Conservation (phyloP, 2,113 vertebrate species). For the Lasiurus cinereus region DNA sequence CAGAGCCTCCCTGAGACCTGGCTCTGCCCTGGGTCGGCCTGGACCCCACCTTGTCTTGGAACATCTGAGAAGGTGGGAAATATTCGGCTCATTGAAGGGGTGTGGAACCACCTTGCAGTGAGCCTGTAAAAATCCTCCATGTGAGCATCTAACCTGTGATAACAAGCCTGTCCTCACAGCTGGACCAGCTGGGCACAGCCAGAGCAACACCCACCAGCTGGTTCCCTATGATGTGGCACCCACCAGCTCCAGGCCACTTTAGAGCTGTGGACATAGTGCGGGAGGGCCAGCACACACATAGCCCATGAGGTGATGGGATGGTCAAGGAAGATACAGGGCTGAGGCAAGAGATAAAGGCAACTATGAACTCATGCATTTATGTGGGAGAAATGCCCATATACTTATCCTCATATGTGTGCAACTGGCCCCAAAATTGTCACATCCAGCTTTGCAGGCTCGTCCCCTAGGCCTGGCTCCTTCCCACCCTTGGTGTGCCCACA, state of each 20-base stretch:
- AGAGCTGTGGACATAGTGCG: neutral
- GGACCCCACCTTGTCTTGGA: neutral
- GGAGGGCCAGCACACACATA: too few species aligned
- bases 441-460: rapidly evolving
- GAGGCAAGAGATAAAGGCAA: too few species aligned
- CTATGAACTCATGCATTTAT: neutral
- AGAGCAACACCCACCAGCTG: rapidly evolving
- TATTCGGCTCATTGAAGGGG: neutral
- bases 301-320: too few species aligned
- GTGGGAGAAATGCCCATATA: rapidly evolving
- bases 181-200: neutral
- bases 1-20: too few species aligned
- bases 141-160: neutral
- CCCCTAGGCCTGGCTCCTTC: neutral
- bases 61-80: neutral
- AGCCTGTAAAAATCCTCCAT: neutral
- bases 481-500: rapidly evolving
- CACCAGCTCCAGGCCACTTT: neutral
- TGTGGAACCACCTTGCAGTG: rapidly evolving
- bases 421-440: neutral
- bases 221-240: rapidly evolving
- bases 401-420: rapidly evolving
- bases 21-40: neutral
- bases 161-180: neutral
- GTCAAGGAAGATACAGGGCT: neutral